These are phyloP conservation scores for Halichoerus grypus DNA, from an alignment of 2,113 vertebrate genomes.

Conservation along the genomic window DNA sequence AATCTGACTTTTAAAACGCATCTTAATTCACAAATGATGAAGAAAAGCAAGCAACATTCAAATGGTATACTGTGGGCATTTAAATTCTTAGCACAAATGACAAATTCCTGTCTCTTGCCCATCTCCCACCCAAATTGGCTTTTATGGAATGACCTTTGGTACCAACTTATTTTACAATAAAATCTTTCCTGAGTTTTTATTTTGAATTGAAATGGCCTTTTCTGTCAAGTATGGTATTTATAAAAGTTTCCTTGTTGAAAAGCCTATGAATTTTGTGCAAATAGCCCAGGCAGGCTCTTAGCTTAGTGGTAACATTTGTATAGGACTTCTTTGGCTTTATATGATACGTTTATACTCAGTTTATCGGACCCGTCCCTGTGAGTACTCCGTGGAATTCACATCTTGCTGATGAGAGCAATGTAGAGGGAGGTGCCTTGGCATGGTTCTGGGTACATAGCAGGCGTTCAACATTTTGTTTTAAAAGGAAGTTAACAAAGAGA, in stretches of 20 bases:
- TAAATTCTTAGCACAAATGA: conserved; percentile 57
- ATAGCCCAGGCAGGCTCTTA: conserved; percentile 30
- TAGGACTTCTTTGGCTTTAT: conserved; percentile 64
- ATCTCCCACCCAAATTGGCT: conserved; percentile 33
- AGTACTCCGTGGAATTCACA: neutral
- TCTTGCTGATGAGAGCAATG: neutral
- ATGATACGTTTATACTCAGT: neutral
- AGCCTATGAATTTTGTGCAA: conserved; percentile 66
- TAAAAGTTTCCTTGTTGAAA: conserved; percentile 73
- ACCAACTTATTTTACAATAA: conserved; percentile 58
- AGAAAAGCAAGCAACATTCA: neutral
- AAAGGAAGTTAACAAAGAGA: conserved; percentile 7
- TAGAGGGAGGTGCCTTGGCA: neutral
- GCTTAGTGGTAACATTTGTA: conserved; percentile 73
- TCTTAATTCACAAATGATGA: conserved; percentile 34
- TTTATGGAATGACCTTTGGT: conserved; percentile 67
- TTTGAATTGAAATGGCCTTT: conserved; percentile 69
- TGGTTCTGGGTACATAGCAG: neutral
- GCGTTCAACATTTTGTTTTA: neutral
- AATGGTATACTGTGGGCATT: conserved; percentile 23
- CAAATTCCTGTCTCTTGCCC: neutral
- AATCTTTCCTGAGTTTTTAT: conserved; percentile 61
- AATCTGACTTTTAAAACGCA: conserved; percentile 40
- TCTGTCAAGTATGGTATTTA: conserved; percentile 68
- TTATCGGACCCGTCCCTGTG: conserved; percentile 24